Percentiles rank a stretch among this genome's conserved stretches.
Evolutionary conservation across 2,113 vertebrate species (phyloP).

Genomic region (Chrysochloris asiatica): DNA sequence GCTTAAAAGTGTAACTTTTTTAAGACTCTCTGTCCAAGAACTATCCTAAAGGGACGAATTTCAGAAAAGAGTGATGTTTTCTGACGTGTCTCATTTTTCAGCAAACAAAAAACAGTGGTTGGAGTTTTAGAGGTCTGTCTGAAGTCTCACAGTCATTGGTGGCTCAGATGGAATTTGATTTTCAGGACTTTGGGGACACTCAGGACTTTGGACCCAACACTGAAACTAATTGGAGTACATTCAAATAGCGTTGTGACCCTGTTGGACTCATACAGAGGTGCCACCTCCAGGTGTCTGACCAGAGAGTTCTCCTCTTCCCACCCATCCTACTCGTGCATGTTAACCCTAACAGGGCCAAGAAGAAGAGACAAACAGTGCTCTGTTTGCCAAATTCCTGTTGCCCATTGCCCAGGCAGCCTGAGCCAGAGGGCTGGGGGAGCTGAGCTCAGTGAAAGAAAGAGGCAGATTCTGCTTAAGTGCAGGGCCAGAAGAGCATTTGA

Average conservation of each 20-base stretch:
- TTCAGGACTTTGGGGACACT: rapidly evolving
- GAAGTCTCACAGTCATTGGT: background rate
- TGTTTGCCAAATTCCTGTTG: background rate
- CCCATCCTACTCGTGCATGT: background rate
- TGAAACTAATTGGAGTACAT: background rate
- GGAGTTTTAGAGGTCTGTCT: background rate
- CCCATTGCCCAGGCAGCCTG: background rate
- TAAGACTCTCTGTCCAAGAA: background rate
- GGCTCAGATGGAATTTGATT: background rate
- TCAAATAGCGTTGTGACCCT: too few species aligned
- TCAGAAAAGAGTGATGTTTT: background rate
- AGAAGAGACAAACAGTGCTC: background rate
- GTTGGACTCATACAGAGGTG: background rate
- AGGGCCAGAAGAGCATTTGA: background rate
- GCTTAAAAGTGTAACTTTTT: background rate
- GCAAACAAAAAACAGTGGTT: background rate
- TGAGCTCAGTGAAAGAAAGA: background rate
- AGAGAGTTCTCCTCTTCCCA: background rate
- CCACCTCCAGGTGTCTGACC: background rate
- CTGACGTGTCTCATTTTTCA: background rate
- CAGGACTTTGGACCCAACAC: too few species aligned
- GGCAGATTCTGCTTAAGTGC: background rate
- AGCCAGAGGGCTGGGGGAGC: background rate
- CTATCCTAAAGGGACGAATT: background rate
- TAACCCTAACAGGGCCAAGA: background rate